Evolutionary conservation across 2,113 vertebrate genomes (phyloP).

Genomic region (Nannospalax galili): DNA sequence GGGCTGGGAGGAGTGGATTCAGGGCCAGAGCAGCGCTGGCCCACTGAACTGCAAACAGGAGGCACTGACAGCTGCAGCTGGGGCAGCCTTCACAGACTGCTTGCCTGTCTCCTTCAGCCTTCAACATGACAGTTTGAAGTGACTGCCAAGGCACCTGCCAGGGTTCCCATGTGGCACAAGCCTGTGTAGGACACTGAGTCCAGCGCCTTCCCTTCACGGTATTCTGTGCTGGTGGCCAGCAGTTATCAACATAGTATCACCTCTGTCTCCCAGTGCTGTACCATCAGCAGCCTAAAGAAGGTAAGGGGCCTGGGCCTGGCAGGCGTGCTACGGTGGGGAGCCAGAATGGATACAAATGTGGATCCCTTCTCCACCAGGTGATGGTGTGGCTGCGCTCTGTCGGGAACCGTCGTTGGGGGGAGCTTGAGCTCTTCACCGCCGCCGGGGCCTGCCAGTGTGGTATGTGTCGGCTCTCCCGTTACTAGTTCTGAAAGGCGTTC

Average conservation of each 20-base stretch:
- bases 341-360: too few species aligned
- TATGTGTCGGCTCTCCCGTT: conserved; percentile 92
- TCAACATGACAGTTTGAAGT: conserved; percentile 93
- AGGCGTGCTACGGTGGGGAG: too few species aligned
- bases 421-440: conserved; percentile 90
- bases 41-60: not conserved
- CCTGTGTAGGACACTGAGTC: conserved; percentile 95
- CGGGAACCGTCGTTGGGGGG: conserved; percentile 84
- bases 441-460: conserved; percentile 91
- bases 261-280: conserved; percentile 92
- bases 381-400: conserved; percentile 90
- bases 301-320: conserved; percentile 55
- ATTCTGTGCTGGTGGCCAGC: conserved; percentile 91
- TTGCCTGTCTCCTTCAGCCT: conserved; percentile 81
- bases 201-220: conserved; percentile 93
- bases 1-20: not conserved
- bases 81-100: not conserved
- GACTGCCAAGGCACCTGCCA: conserved; percentile 89
- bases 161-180: conserved; percentile 88
- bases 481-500: conserved; percentile 77
- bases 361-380: conserved; percentile 82
- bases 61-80: not conserved
- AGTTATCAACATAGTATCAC: conserved; percentile 93
- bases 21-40: not conserved
- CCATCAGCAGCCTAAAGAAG: conserved; percentile 87